Percentiles rank a stretch among this genome's conserved stretches.
Conservation (phyloP, 2,113 vertebrate genomes). For the Oncorhynchus mykiss region DNA sequence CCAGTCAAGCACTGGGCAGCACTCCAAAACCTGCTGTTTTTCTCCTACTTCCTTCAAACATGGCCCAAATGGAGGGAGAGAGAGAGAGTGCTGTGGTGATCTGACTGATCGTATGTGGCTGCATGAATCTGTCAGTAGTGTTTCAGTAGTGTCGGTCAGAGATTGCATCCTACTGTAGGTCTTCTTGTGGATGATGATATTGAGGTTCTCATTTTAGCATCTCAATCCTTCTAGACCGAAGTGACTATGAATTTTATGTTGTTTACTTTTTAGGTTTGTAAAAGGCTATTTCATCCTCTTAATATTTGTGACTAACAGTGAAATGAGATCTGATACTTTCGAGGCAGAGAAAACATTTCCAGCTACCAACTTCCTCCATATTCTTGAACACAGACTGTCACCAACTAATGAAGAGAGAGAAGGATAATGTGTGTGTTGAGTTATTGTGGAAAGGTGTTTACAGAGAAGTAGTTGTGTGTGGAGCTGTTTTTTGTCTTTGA, state of each 20-base stretch:
- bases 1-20: constrained; percentile 83
- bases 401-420: background rate
- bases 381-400: background rate
- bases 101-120: constrained; percentile 23
- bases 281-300: no score
- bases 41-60: constrained; percentile 78
- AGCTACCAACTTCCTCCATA: background rate
- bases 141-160: background rate
- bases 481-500: constrained; percentile 61
- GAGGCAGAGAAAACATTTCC: background rate
- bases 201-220: no score
- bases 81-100: background rate
- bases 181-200: no score
- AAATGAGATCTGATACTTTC: background rate
- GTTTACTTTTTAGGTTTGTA: no score
- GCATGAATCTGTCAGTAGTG: constrained; percentile 34
- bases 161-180: background rate
- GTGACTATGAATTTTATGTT: no score
- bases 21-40: constrained; percentile 79
- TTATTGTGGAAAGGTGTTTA: constrained; percentile 33
- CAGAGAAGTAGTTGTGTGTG: constrained; percentile 52
- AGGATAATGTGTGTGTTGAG: background rate
- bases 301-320: background rate
- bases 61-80: constrained; percentile 55
- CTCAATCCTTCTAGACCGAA: no score